These are phyloP conservation scores for Betta splendens DNA, from an alignment of 2,797 vertebrate genomes.

Conservation along the genomic window DNA sequence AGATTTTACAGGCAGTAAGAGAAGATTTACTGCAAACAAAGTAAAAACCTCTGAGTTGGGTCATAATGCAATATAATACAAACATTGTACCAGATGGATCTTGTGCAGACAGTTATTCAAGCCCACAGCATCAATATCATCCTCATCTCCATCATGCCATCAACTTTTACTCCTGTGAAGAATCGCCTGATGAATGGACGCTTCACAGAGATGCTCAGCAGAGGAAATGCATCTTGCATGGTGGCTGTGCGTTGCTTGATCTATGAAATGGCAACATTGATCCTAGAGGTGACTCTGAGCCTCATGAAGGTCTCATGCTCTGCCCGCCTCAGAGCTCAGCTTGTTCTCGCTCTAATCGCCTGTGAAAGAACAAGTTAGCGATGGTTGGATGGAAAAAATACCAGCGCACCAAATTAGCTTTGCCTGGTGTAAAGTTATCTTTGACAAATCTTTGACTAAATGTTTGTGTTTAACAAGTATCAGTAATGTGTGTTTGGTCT, in stretches of 20 bases:
- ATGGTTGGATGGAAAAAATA: conserved; percentile 70
- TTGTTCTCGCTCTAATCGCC: conserved; percentile 75
- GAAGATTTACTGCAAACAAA: too few species aligned
- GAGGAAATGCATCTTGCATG: conserved; percentile 80
- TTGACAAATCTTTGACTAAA: conserved; percentile 44
- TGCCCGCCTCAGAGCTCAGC: conserved; percentile 65
- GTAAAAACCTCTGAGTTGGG: conserved; percentile 12
- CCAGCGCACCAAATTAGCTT: conserved; percentile 74
- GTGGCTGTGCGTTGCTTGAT: conserved; percentile 70
- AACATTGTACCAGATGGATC: conserved; percentile 69
- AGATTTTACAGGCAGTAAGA: too few species aligned
- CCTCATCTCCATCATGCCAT: conserved; percentile 66
- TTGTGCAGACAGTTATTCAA: conserved; percentile 68
- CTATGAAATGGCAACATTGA: conserved; percentile 81
- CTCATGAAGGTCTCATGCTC: conserved; percentile 81
- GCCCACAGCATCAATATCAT: conserved; percentile 54
- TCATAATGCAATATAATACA: conserved; percentile 54
- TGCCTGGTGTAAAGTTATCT: conserved; percentile 49
- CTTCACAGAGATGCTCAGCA: conserved; percentile 70
- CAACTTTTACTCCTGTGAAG: conserved; percentile 75
- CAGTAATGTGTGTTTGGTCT: conserved; percentile 11
- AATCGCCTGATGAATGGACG: conserved; percentile 77
- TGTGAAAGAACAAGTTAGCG: conserved; percentile 79
- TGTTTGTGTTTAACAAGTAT: conserved; percentile 31
- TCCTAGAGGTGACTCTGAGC: conserved; percentile 68